These are phyloP conservation scores for Diarsia brunnea DNA, from an alignment of 2,888 invertebrate genomes.

Conservation along the genomic window DNA sequence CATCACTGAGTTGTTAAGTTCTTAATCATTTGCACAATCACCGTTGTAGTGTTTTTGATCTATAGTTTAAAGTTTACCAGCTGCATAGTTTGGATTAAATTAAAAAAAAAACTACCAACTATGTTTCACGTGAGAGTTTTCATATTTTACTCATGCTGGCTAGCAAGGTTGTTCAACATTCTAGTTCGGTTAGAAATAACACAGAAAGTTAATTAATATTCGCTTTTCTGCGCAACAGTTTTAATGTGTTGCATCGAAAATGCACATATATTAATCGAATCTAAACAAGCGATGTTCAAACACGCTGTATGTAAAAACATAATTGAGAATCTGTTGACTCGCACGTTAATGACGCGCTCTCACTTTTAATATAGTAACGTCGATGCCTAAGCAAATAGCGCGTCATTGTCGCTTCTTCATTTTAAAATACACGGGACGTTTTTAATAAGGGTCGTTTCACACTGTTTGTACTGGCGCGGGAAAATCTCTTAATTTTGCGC, in stretches of 20 bases:
- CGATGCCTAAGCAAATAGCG: slow-evolving; percentile 72
- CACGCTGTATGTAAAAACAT: slow-evolving; percentile 42
- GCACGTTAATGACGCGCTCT: slow-evolving; percentile 50
- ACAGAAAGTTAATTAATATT: slow-evolving; percentile 53
- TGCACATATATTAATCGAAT: slow-evolving; percentile 48
- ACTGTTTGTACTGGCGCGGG: slow-evolving; percentile 81
- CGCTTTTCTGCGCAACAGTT: slow-evolving; percentile 45
- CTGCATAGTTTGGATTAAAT: neutral
- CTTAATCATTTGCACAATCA: neutral
- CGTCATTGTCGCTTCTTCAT: slow-evolving; percentile 76
- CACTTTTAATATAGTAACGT: slow-evolving; percentile 63
- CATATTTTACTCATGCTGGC: slow-evolving; percentile 10
- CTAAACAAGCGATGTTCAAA: slow-evolving; percentile 38
- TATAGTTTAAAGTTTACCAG: too few species aligned
- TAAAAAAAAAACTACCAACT: neutral
- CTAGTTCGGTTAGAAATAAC: slow-evolving; percentile 38
- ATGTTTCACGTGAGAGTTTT: neutral
- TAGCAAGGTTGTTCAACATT: slow-evolving; percentile 17
- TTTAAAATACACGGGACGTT: slow-evolving; percentile 78
- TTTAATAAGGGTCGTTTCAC: slow-evolving; percentile 85
- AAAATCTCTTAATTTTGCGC: slow-evolving; percentile 88
- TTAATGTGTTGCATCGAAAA: slow-evolving; percentile 29
- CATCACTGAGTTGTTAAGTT: too few species aligned
- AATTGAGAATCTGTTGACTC: slow-evolving; percentile 57
- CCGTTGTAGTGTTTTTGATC: neutral